Base-by-base conservation (phyloP, 2,113 vertebrate genomes). In the Natator depressus region DNA sequence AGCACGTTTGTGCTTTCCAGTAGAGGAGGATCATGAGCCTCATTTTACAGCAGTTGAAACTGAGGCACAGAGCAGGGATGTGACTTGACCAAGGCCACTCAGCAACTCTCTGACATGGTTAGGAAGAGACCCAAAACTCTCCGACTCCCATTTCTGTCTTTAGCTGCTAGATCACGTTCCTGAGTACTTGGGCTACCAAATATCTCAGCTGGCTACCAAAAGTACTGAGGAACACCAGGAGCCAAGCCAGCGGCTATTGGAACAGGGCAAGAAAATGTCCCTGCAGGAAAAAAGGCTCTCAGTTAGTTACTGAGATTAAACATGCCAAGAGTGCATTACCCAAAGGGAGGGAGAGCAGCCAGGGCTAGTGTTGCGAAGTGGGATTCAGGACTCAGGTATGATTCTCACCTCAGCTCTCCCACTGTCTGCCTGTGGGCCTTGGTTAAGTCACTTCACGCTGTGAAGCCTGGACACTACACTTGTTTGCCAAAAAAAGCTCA, bases 211-310 rank as follows among this genome's bases (percentile, higher is more conserved):
- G 38, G 69, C 72, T 12, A 46, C 22, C 72, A 42, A 12, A 76
- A 46, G 20, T 25, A 13, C 72, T 13, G 38, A 76, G 72, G 24
- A 25, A 78, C 46, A 47, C 10, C 10, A 78, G 75, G 38, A 25
- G 25, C 25, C 75, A 78, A 46, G 42, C 24, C 4, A 6, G 24
- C 5, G 4, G 49, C 7, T 90, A 5, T 42, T 35, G 2, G 6
- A 47, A 46, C 24, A 27, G 10, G 5, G 5, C 51, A 31, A 53
- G 50, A 31, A 29, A 25, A 17, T 9, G 42, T n/a, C 6, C 0
- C 1, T 55, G n/a, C 31, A 29, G 6, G 8, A 4, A 6, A 31
- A 4, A 53, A 53, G 0, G 0, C 29, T 57, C 24, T 25, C 25
- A 27, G 24, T 46, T 27, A 46, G 75, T 47, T 78, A 47, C 72